Base-by-base conservation (phyloP, 2,797 vertebrate genomes). In the Ceryle rudis region DNA sequence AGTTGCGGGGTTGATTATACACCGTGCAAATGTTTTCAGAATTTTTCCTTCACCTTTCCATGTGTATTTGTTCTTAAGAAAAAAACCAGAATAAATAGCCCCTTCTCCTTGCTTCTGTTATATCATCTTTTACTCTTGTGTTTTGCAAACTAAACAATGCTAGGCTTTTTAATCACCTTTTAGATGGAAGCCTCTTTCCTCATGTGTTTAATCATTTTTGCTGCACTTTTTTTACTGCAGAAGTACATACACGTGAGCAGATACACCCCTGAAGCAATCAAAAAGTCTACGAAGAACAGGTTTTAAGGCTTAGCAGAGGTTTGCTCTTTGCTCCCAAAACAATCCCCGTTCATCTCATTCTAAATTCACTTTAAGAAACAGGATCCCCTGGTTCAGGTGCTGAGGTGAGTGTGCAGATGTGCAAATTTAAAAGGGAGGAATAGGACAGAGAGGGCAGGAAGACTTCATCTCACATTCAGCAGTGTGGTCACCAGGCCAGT, bases 151-250 rank as follows among this genome's bases (percentile, higher is more conserved):
- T 84, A 95, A 97, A 94, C 62, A 90, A 47, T 52, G 57, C 70
- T 41, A 6, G 67, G 66, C 66, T 90, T 93, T 89, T 95, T 96
- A 96, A 96, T 95, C 93, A 93, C 88, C 78, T 95, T 95, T 95
- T 65, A 83, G 89, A 86, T 78, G 61, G 81, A 87, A 96, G 44
- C 37, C 25, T 95, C 65, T 65, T 96, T 90, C 88, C 93, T 92
- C 90, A 9, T 81, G 86, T 95, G 94, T 96, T 97, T 92, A 95
- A 94, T 97, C 88, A 90, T 79, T 88, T 94, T 77, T 86, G 35
- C 67, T 89, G 78, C 64, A 28, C 33, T 87, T 78, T 67, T 90
- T 52, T 64, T 31, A 25, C 74, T 31, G 82, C 66, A 89, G 82
- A 58, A 75, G 41, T 62, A 58, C 69, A 29, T 57, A 17, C 7